Conservation (phyloP, 2,113 vertebrate species). For the Hemiscyllium ocellatum region DNA sequence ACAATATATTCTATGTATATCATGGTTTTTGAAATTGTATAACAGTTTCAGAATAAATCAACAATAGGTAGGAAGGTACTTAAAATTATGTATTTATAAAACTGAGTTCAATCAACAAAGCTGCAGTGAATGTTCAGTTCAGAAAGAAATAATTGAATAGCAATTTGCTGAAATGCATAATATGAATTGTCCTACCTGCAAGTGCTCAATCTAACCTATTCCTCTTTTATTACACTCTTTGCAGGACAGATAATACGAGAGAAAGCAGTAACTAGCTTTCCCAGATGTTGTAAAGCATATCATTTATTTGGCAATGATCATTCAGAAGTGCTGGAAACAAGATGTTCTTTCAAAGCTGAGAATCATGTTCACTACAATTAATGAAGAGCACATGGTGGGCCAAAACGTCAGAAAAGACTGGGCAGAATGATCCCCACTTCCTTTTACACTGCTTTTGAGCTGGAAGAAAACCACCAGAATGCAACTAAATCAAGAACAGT, state of each 20-base stretch:
- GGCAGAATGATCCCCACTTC: constrained; percentile 38
- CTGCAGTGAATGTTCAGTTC: background rate
- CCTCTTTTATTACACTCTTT: background rate
- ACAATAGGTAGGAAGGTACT: background rate
- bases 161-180: background rate
- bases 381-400: constrained; percentile 43
- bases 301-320: background rate
- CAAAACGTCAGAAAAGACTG: constrained; percentile 32
- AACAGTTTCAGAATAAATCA: background rate
- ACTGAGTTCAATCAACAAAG: background rate
- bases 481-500: background rate
- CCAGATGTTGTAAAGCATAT: background rate
- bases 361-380: constrained; percentile 28
- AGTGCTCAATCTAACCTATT: background rate
- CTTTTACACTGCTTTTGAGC: constrained; percentile 40
- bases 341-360: constrained; percentile 38
- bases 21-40: background rate
- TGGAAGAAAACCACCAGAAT: constrained; percentile 41
- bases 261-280: background rate
- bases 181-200: too few species aligned
- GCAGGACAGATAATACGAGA: background rate
- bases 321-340: background rate
- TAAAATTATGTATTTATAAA: background rate
- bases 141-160: constrained; percentile 3
- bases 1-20: background rate